A percentile compares a stretch with the other conserved stretches of the same genome.
Evolutionary conservation across 2,888 invertebrate species (phyloP).

Genomic region (Cerastis leucographa): DNA sequence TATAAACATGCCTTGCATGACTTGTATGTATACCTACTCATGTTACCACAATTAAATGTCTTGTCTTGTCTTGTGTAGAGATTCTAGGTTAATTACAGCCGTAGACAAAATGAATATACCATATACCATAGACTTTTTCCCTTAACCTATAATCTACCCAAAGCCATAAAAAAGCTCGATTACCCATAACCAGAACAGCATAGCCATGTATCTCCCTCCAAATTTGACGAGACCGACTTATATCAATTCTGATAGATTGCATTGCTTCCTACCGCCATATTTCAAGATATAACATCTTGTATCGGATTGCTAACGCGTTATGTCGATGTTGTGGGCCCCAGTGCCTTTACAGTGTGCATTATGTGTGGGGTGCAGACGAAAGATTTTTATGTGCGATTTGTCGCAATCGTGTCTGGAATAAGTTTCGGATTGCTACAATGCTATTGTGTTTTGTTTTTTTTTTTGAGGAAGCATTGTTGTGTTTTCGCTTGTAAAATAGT

Average conservation of each 20-base stretch:
- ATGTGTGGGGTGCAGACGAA: slow-evolving; percentile 25
- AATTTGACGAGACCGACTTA: slow-evolving; percentile 53
- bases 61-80: too few relatives aligned
- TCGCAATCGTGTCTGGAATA: slow-evolving; percentile 20
- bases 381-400: slow-evolving; percentile 35
- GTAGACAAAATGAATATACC: not conserved
- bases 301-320: slow-evolving; percentile 72
- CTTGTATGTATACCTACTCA: too few relatives aligned
- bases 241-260: slow-evolving; percentile 59
- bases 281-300: slow-evolving; percentile 72
- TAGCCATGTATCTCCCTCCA: slow-evolving; percentile 28
- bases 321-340: slow-evolving; percentile 63
- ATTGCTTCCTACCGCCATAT: slow-evolving; percentile 62
- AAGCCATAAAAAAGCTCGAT: not conserved
- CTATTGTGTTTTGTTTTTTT: not conserved
- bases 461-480: not conserved
- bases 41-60: too few relatives aligned
- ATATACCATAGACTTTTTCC: not conserved
- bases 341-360: slow-evolving; percentile 44
- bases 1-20: too few relatives aligned
- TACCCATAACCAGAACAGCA: slow-evolving; percentile 14
- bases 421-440: not conserved
- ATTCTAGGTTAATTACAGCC: too few relatives aligned
- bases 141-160: too few relatives aligned
- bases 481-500: not conserved